Base-by-base conservation (phyloP, 2,797 vertebrate genomes). In the Poecile montanus region DNA sequence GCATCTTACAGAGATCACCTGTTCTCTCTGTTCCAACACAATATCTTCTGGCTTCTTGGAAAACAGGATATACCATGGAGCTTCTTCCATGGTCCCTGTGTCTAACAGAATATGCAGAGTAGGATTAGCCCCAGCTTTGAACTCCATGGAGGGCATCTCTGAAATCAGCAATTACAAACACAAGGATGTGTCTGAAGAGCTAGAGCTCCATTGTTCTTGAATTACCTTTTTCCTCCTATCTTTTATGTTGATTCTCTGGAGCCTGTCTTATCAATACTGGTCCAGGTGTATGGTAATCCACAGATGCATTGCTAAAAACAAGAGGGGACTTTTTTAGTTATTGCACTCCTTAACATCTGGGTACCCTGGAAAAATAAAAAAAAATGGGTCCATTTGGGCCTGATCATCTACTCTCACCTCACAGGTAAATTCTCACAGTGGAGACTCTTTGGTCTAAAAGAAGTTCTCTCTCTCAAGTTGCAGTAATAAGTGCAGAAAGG, bases 51-150 rank as follows among this genome's bases (percentile, higher is more conserved):
- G 19, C n/a, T 70, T 66, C 66, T 66, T 54, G 54, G 57, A 72
- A 45, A 85, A 40, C 6, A 26, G 6, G 50, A 60, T 44, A 40
- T 16, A 66, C 32, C 1, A 0, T 4, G n/a, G 50, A 67, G n/a
- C 29, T 60, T 21, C 32, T 66, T 91, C 70, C 63, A 45, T 54
- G 76, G 58, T 34, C 62, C 58, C 56, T 72, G 29, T 78, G 89
- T 83, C 68, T 75, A 89, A 91, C 1, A 91, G 73, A 93, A 88
- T 61, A 81, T 85, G 62, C n/a, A 84, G 86, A 95, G 79, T 5
- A 75, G 79, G 82, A 86, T 93, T 85, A 91, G 66, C 61, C 76
- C 53, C 76, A 65, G 76, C 32, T 91, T 70, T 94, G 89, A 96
- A 88, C 62, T 48, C 45, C 0, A 1, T 7, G 2, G 12, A 91